Base-by-base conservation (phyloP, 2,888 invertebrate genomes). In the Xanthorhoe designata region DNA sequence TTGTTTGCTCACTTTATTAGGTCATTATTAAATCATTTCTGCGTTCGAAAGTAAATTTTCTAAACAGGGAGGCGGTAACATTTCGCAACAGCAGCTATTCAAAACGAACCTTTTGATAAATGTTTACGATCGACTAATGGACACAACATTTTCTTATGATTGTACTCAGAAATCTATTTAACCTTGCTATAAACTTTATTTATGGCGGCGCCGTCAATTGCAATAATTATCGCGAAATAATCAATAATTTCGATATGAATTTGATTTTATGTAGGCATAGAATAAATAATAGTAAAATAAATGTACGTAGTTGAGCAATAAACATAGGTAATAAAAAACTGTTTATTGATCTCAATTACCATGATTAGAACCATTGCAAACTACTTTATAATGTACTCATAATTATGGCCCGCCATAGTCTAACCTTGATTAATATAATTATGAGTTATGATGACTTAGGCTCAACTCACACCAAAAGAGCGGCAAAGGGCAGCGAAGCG, bases 1-100 rank as follows among this genome's bases (percentile, higher is more conserved):
- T 59, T 62, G 54, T 55, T 50, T 58, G 15, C 47, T 35, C 17
- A 61, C 66, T 61, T 54, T 66, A 62, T 55, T 63, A 52, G 60
- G 67, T 63, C 67, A 67, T 67, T 63, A 67, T 62, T 66, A 62
- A 62, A 66, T 66, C 62, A 66, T 63, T 67, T 67, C 60, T 63
- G 45, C 32, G 55, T 62, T 60, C 47, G 38, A 67, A 63, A 56
- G 61, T 55, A 61, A 61, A 68, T 64, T 61, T 10, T 51, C 56
- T 68, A 52, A 64, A 68, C 59, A 61, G 60, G 49, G 61, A 57
- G 47, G 57, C 50, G 51, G 53, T 60, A 50, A 61, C 56, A 62
- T 62, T 66, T 62, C 13, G 38, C 42, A 64, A 61, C 54, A 19
- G 58, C 49, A 50, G 64, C 64, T 51, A 61, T 61, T 61, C 64